Base-by-base conservation (phyloP, 2,888 invertebrate species). In the Ecliptopera silaceata region DNA sequence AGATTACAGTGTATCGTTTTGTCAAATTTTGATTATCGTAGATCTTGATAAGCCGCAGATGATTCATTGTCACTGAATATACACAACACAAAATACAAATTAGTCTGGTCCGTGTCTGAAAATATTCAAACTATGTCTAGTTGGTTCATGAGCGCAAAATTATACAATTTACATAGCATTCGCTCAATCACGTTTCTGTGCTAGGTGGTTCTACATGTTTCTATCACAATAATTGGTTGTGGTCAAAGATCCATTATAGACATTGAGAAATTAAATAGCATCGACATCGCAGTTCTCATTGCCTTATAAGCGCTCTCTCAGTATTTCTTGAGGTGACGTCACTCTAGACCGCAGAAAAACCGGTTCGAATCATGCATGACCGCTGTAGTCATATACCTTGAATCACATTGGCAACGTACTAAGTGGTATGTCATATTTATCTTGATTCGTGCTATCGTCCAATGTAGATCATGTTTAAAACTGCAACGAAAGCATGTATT, bases 301-400 rank as follows among this genome's bases (percentile, higher is more conserved):
- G 60, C 77, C 77, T 69, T 79, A 74, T 74, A 79, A 72, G 76
- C 70, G 74, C 63, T 74, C 65, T 71, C 65, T 72, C 70, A 64
- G 71, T 59, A 59, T 73, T 72, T 70, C 70, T 72, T 63, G 66
- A 56, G 63, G 61, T 88, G 86, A 88, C 88, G 87, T 88, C 88
- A 88, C 52, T 26, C 56, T 64, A 61, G 68, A 69, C 70, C 66
- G 82, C 82, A 83, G 80, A 79, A 83, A 84, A 89, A 89, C 89
- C 88, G 86, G 89, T 88, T 72, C 66, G 74, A 75, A 73, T 83
- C 78, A 84, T 78, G 81, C 79, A 75, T 77, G 82, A 86, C 84
- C 82, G 81, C 80, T 74, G 76, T 68, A 69, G 80, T 84, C 84
- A 87, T 84, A 80, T 72, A 70, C 79, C 79, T 80, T 84, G 84